phyloP scores from a whole-genome alignment of 2,888 invertebrate species.

The Molorchus minor region DNA sequence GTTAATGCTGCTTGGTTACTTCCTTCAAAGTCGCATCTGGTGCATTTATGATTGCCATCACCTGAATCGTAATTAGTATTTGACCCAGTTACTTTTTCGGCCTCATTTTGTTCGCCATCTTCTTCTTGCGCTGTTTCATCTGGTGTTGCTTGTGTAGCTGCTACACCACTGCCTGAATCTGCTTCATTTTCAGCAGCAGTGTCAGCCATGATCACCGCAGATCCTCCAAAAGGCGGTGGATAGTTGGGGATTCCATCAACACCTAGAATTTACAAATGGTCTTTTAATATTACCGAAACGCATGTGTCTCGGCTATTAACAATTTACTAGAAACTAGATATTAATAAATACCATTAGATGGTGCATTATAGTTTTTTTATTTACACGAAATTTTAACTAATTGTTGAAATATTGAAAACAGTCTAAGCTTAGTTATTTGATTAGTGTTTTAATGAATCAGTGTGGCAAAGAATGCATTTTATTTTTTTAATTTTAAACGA shows the following conservation, averaged over 20 bases:
- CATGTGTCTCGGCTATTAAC: too few species aligned
- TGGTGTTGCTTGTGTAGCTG: constrained; percentile 47
- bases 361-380: too few species aligned
- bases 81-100: constrained; percentile 61
- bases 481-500: too few species aligned
- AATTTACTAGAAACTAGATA: too few species aligned
- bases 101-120: constrained; percentile 64
- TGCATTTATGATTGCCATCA: constrained; percentile 63
- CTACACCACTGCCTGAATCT: constrained; percentile 59
- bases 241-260: constrained; percentile 53
- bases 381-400: too few species aligned
- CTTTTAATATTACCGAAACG: too few species aligned
- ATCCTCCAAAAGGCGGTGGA: constrained; percentile 21
- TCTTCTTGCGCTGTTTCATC: constrained; percentile 58
- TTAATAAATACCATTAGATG: too few species aligned
- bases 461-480: too few species aligned
- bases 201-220: constrained; percentile 61
- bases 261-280: too few species aligned
- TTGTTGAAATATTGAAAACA: too few species aligned
- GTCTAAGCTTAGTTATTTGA: too few species aligned
- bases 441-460: too few species aligned
- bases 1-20: constrained; percentile 77
- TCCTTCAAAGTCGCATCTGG: constrained; percentile 86
- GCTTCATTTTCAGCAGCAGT: constrained; percentile 61
- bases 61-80: constrained; percentile 69